Evolutionary conservation across 2,888 invertebrate species (phyloP), one percentile per base, ranked within the genome.

Genomic region (Caenorhabditis sp.): DNA sequence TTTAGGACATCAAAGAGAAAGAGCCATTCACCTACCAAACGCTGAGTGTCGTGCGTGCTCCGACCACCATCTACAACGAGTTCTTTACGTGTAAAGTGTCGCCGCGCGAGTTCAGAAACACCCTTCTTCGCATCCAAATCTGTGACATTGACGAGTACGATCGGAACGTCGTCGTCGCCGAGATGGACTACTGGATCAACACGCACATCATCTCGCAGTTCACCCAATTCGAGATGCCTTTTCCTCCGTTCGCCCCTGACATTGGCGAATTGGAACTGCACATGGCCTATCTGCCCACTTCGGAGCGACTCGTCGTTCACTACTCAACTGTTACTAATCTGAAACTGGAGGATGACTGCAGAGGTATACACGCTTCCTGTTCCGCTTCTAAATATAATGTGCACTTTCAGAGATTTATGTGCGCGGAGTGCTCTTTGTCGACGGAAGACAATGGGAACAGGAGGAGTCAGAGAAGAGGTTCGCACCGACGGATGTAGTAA

Each of bases 41-140:
- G 7, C 39, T 82, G n/a, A 70, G 63, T 17, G 82, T 82, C 2
- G 61, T 56, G 0, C 48, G 78, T 24, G 55, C 65, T 9, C 15
- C 41, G 5, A 78, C 78, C 27, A 80, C 82, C 6, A 37, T 76
- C 11, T 82, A 80, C 62, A 82, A 82, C 53, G 82, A 82, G 53
- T 82, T 74, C 46, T 82, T 82, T 50, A 63, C 76, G 17, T 73
- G 73, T 22, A 41, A 68, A 32, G 66, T 80, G 24, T 35, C 63
- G 4, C 26, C 43, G 35, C 59, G 71, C 27, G 62, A 75, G 15
- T 77, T 80, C 50, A 75, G 77, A 20, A 76, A 58, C 26, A 78
- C 78, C 0, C 24, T 82, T 41, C 70, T 82, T 2, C 58, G 82
- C 17, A 63, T 82, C 27, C 80, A 82, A 59, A 62, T 82, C 20